Percentiles rank a stretch among this genome's conserved stretches.
These are phyloP conservation scores for Phenganax stokvisi DNA, from an alignment of 92 coral and sea anemone genomes.

Conservation along the genomic window DNA sequence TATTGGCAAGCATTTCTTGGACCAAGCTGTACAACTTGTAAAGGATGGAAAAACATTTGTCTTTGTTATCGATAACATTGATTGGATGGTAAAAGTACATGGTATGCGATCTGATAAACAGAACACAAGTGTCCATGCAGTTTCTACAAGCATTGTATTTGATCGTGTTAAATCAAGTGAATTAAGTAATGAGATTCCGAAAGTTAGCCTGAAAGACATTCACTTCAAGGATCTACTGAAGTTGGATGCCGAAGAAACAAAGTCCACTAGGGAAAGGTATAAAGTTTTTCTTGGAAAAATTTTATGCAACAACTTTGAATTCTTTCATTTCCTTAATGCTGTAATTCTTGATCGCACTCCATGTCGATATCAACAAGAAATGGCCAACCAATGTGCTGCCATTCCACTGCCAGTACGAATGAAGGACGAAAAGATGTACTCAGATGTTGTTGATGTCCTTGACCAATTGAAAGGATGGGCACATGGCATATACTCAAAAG, in stretches of 20 bases:
- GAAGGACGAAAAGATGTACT: conserved; percentile 56
- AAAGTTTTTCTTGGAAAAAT: conserved; percentile 51
- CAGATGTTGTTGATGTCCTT: conserved; percentile 57
- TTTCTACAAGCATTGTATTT: conserved; percentile 58
- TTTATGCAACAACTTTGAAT: conserved; percentile 39
- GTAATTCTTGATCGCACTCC: neutral
- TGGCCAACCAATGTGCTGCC: conserved; percentile 49
- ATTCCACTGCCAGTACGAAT: conserved; percentile 54
- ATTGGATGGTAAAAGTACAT: conserved; percentile 51
- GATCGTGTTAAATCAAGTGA: conserved; percentile 41
- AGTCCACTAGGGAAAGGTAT: conserved; percentile 49
- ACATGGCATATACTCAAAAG: conserved; percentile 44
- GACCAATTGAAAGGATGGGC: conserved; percentile 57
- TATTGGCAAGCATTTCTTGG: conserved; percentile 49
- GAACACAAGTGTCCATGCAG: conserved; percentile 61
- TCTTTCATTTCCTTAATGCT: conserved; percentile 41
- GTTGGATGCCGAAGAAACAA: conserved; percentile 42
- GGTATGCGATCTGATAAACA: conserved; percentile 53
- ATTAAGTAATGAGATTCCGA: conserved; percentile 43
- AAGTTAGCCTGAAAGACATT: conserved; percentile 38
- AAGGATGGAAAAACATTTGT: conserved; percentile 47
- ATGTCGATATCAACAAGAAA: conserved; percentile 42
- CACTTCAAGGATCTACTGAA: conserved; percentile 43
- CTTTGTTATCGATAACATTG: conserved; percentile 47
- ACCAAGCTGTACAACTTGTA: conserved; percentile 40